These are phyloP conservation scores for Pseudochromis fuscus DNA, from an alignment of 2,797 vertebrate genomes.

Conservation along the genomic window DNA sequence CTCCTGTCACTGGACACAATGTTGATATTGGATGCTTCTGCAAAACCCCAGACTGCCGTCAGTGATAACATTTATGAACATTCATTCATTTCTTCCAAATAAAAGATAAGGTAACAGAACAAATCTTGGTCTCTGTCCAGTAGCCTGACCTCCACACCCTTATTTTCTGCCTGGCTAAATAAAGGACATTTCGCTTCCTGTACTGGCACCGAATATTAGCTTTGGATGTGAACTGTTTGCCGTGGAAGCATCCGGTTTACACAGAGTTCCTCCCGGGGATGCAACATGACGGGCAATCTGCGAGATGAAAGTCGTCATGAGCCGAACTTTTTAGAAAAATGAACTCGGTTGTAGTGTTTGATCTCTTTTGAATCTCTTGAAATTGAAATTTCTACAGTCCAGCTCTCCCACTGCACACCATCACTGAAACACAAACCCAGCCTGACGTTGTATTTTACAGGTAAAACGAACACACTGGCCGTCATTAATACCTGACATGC, in stretches of 20 bases:
- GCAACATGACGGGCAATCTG: background rate
- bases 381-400: constrained; percentile 8
- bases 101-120: background rate
- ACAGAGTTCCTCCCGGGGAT: background rate
- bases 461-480: constrained; percentile 9
- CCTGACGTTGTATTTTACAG: constrained; percentile 14
- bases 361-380: too few relatives aligned
- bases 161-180: background rate
- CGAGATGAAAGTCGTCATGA: constrained; percentile 1
- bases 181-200: constrained; percentile 4
- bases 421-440: constrained; percentile 14
- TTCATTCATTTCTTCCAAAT: background rate
- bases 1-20: background rate
- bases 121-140: background rate
- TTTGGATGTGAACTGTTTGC: background rate
- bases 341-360: too few relatives aligned
- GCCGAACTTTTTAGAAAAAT: constrained; percentile 1
- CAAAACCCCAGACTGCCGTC: background rate
- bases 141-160: background rate
- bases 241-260: background rate
- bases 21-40: background rate
- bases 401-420: constrained; percentile 7
- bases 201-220: background rate
- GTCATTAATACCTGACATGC: constrained; percentile 13
- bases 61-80: background rate